Evolutionary conservation across 1,140 invertebrate species (phyloP).

Genomic region (Drosophila orosa): DNA sequence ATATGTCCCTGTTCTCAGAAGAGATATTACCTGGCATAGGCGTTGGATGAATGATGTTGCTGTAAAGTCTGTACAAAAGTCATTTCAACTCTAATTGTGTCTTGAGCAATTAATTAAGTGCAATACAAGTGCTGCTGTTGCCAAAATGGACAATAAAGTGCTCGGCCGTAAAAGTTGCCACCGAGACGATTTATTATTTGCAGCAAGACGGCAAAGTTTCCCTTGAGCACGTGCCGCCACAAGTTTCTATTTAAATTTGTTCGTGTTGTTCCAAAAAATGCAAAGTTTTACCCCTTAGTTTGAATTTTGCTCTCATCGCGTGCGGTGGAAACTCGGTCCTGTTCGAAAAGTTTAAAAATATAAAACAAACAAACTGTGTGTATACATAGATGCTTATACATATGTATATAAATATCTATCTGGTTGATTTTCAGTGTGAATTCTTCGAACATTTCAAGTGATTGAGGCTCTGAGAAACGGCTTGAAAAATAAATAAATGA

Average conservation of each 20-base stretch:
- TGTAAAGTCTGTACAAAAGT: slow-evolving; percentile 17
- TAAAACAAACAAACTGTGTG: slow-evolving; percentile 23
- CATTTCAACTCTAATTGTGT: slow-evolving; percentile 54
- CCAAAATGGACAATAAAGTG: slow-evolving; percentile 24
- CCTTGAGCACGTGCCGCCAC: slow-evolving; percentile 22
- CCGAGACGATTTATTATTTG: slow-evolving; percentile 30
- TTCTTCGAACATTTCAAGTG: slow-evolving; percentile 16
- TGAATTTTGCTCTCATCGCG: slow-evolving; percentile 22
- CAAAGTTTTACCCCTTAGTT: slow-evolving; percentile 12
- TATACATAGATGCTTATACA: neutral
- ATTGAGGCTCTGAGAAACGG: slow-evolving; percentile 22
- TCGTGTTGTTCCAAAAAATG: neutral
- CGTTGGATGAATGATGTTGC: neutral
- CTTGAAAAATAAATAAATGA: slow-evolving; percentile 40
- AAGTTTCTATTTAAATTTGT: neutral
- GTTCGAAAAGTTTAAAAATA: slow-evolving; percentile 12
- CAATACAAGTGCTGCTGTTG: slow-evolving; percentile 21
- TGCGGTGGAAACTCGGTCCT: slow-evolving; percentile 12
- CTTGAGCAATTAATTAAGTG: slow-evolving; percentile 61
- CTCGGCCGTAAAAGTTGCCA: slow-evolving; percentile 17
- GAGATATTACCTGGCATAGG: neutral
- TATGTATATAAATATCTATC: neutral
- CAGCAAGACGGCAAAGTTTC: slow-evolving; percentile 32
- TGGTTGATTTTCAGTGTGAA: neutral
- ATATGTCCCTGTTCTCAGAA: neutral